Evolutionary conservation across 1,140 invertebrate species (phyloP).

Genomic region (Theocolax elegans): DNA sequence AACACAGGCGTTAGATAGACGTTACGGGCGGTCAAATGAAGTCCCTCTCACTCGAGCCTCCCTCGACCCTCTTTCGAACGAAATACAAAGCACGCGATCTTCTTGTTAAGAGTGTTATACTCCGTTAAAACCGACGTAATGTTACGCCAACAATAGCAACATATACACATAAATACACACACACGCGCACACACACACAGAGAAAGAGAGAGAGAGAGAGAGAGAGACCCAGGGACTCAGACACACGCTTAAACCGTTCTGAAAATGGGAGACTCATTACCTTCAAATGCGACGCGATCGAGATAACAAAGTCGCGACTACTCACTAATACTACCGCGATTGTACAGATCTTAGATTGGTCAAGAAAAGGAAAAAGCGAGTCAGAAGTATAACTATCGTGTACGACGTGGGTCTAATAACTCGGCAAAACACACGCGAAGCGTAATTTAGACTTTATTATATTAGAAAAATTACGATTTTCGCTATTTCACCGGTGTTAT

Average conservation of each 20-base stretch:
- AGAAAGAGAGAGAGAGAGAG: too few species aligned
- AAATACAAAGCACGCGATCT: constrained; percentile 55
- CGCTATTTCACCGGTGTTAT: too few species aligned
- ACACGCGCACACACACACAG: too few species aligned
- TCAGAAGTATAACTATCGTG: not conserved
- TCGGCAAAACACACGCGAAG: constrained; percentile 15
- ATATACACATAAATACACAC: too few species aligned
- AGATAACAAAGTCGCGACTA: constrained; percentile 26
- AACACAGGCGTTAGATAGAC: constrained; percentile 11
- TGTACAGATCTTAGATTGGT: constrained; percentile 26
- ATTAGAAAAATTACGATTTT: constrained; percentile 3
- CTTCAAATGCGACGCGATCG: constrained; percentile 35
- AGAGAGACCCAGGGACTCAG: too few species aligned
- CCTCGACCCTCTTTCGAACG: constrained; percentile 29
- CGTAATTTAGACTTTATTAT: constrained; percentile 13
- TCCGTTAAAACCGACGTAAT: constrained; percentile 55
- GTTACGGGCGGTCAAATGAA: constrained; percentile 30
- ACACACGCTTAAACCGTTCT: constrained; percentile 20
- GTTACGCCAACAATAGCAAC: constrained; percentile 39
- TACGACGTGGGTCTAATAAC: constrained; percentile 23
- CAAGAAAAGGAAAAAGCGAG: not conserved
- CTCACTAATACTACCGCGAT: not conserved
- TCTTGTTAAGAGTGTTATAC: constrained; percentile 57
- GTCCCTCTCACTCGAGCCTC: constrained; percentile 34
- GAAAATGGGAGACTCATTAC: constrained; percentile 42